Evolutionary conservation across 2,888 invertebrate species (phyloP).

Genomic region (Ochropacha duplaris): DNA sequence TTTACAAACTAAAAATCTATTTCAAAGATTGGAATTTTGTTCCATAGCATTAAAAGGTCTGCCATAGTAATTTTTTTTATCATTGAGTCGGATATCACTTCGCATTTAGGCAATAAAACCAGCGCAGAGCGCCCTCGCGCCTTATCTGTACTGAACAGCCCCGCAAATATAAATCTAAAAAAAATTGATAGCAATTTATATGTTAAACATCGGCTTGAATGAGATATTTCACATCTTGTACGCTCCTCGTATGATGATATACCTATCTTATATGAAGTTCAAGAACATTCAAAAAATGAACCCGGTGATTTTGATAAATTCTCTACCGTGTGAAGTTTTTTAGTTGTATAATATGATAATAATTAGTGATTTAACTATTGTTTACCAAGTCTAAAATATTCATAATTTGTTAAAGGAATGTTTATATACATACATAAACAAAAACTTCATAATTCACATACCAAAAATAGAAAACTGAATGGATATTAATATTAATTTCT

Average conservation of each 20-base stretch:
- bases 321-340: conserved; percentile 22
- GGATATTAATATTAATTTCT: no score
- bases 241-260: conserved; percentile 49
- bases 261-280: conserved; percentile 18
- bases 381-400: no score
- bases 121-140: conserved; percentile 40
- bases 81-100: conserved; percentile 50
- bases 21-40: no score
- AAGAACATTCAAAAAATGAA: conserved; percentile 25
- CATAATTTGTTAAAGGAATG: no score
- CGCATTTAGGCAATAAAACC: conserved; percentile 62
- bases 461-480: no score
- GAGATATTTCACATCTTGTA: conserved; percentile 65
- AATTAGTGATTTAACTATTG: no score
- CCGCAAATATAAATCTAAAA: conserved; percentile 71
- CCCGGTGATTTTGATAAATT: conserved; percentile 27
- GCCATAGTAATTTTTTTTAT: conserved; percentile 22
- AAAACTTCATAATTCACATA: no score
- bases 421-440: no score
- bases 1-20: no score
- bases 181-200: conserved; percentile 77
- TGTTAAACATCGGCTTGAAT: conserved; percentile 72
- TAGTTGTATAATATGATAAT: no score
- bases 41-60: background rate
- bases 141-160: conserved; percentile 65